Percentiles rank a stretch among this genome's conserved stretches.
Evolutionary conservation across 1,140 invertebrate genomes (phyloP).

Genomic region (Pararge aegeria): DNA sequence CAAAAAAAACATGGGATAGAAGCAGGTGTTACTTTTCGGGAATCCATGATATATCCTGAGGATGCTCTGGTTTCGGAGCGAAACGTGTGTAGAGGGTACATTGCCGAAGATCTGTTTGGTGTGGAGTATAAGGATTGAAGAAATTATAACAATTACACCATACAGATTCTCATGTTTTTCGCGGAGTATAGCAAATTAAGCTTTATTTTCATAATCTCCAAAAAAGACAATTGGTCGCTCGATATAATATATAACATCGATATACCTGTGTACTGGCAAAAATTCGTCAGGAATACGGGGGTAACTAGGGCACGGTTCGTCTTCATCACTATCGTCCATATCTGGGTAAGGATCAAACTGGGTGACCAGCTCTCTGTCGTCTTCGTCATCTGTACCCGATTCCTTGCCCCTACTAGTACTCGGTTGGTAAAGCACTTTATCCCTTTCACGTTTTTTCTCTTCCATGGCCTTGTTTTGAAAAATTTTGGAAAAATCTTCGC

Average conservation of each 20-base stretch:
- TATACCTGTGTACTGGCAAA: conserved; percentile 22
- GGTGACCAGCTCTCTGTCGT: conserved; percentile 78
- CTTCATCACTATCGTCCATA: conserved; percentile 88
- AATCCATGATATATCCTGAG: too few relatives aligned
- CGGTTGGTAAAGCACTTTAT: conserved; percentile 60
- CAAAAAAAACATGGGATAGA: too few relatives aligned
- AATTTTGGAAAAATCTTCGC: conserved; percentile 87
- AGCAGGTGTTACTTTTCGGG: too few relatives aligned
- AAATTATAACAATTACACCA: too few relatives aligned
- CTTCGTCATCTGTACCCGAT: conserved; percentile 81
- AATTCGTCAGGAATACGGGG: conserved; percentile 26
- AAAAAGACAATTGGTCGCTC: too few relatives aligned
- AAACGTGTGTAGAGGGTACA: too few relatives aligned
- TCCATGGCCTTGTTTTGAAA: conserved; percentile 76
- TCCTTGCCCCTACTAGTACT: conserved; percentile 78
- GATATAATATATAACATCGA: background rate
- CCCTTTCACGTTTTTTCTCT: conserved; percentile 54
- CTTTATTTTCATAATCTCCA: too few relatives aligned
- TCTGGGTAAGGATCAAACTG: conserved; percentile 87
- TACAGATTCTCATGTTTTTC: too few relatives aligned
- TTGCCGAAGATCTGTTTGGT: too few relatives aligned
- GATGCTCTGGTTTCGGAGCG: too few relatives aligned
- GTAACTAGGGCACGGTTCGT: conserved; percentile 67
- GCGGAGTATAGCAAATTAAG: too few relatives aligned
- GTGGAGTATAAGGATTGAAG: too few relatives aligned